A percentile compares a stretch with the other conserved stretches of the same genome.
Evolutionary conservation across 2,113 vertebrate genomes (phyloP).

Genomic region (Columba janthina): DNA sequence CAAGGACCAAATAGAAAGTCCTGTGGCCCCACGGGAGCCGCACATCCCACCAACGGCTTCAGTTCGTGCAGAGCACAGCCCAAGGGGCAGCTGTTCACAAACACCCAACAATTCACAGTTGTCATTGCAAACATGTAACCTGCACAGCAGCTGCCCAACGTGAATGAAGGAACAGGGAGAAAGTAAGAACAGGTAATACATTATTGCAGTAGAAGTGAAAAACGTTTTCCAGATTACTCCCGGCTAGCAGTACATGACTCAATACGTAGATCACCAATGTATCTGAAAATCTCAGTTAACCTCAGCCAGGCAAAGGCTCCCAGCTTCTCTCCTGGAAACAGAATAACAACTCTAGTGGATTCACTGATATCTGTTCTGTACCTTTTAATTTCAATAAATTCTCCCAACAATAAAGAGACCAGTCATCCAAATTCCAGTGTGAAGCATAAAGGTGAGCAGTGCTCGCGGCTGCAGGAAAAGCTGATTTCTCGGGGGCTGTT

Average conservation of each 20-base stretch:
- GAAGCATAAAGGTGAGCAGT: not conserved
- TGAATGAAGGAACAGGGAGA: not conserved
- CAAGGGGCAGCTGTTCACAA: not conserved
- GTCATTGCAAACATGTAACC: not conserved
- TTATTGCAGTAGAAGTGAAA: not conserved
- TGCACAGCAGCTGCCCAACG: not conserved
- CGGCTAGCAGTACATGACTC: not conserved
- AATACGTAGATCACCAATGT: not conserved
- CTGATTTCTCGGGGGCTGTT: not conserved
- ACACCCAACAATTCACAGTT: not conserved
- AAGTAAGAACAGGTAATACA: not conserved
- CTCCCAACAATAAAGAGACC: not conserved
- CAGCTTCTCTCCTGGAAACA: not conserved
- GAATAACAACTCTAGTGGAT: not conserved
- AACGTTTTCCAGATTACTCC: not conserved
- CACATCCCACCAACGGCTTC: not conserved
- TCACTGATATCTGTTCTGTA: not conserved
- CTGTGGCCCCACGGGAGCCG: fast-evolving
- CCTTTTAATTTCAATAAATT: not conserved
- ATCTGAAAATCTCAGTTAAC: not conserved
- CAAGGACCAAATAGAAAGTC: not conserved
- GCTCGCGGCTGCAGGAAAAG: not conserved
- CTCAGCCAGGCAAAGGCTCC: not conserved
- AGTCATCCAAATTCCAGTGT: not conserved
- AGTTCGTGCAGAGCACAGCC: not conserved